Conservation (phyloP, 2,888 invertebrate species). For the Lasioglossum vierecki region DNA sequence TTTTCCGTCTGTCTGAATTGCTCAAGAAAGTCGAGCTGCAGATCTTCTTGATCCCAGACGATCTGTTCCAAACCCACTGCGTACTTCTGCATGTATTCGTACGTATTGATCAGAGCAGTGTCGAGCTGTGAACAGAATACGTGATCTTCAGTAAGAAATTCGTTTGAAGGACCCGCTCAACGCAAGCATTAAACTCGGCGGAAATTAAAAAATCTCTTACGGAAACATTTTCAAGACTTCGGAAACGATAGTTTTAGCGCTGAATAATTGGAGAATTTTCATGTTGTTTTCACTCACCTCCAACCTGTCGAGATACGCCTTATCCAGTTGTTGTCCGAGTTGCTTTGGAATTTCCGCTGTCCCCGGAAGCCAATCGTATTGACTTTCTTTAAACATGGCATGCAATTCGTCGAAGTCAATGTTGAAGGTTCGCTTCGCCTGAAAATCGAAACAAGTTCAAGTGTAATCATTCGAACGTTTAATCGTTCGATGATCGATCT, state of each 20-base stretch:
- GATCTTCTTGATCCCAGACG: slow-evolving; percentile 86
- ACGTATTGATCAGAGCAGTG: slow-evolving; percentile 86
- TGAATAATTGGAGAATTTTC: background rate
- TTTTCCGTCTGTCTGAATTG: slow-evolving; percentile 87
- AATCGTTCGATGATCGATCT: background rate
- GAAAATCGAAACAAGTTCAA: slow-evolving; percentile 71
- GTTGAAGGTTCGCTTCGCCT: slow-evolving; percentile 84
- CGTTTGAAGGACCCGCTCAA: background rate
- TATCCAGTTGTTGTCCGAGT: slow-evolving; percentile 82
- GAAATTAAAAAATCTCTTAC: background rate
- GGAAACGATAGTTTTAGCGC: background rate
- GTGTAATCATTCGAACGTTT: slow-evolving; percentile 18
- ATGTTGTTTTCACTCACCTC: slow-evolving; percentile 81
- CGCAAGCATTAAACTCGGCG: background rate
- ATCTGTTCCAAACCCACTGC: slow-evolving; percentile 90
- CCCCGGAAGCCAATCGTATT: slow-evolving; percentile 85
- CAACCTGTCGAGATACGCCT: slow-evolving; percentile 83
- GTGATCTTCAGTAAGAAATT: background rate
- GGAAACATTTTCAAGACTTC: background rate
- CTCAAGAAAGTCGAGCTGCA: slow-evolving; percentile 84
- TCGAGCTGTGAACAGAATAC: slow-evolving; percentile 83
- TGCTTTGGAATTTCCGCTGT: slow-evolving; percentile 84
- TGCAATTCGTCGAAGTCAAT: slow-evolving; percentile 82
- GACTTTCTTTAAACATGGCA: slow-evolving; percentile 82
- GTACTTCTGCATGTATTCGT: slow-evolving; percentile 89